These are phyloP conservation scores for Ptyas mucosa DNA, from an alignment of 2,113 vertebrate species.

Conservation along the genomic window DNA sequence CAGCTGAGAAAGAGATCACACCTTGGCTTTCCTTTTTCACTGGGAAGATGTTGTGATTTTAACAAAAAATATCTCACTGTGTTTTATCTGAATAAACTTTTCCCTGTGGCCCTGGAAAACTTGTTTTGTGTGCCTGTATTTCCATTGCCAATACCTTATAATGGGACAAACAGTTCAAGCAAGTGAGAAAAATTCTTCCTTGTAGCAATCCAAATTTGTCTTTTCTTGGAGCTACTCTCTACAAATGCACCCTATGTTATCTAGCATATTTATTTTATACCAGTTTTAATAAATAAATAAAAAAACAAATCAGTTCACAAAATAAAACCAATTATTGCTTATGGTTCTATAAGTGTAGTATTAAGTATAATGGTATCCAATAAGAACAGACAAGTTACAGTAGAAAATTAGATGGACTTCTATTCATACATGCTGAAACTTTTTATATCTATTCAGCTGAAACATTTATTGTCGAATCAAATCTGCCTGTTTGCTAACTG, in stretches of 20 bases:
- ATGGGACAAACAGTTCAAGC: not conserved
- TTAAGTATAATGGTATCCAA: not conserved
- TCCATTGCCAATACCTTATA: not conserved
- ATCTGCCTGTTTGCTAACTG: conserved; percentile 43
- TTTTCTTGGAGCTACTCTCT: not conserved
- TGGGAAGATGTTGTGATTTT: not conserved
- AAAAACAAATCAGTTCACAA: not conserved
- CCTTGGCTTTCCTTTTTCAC: not conserved
- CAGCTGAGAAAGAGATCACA: too few relatives aligned
- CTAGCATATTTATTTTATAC: not conserved
- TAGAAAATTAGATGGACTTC: not conserved
- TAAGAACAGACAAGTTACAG: not conserved
- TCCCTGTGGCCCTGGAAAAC: not conserved
- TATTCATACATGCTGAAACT: conserved; percentile 38
- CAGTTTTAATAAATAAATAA: not conserved
- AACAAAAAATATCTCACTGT: not conserved
- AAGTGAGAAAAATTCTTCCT: not conserved
- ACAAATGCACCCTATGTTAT: not conserved
- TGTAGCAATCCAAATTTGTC: not conserved
- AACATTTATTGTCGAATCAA: conserved; percentile 52
- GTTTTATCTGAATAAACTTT: not conserved
- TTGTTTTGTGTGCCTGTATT: not conserved
- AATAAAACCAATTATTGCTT: not conserved
- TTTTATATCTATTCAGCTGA: conserved; percentile 50
- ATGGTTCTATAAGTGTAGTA: not conserved